These are phyloP conservation scores for Lasioglossum zephyrum DNA, from an alignment of 2,888 invertebrate genomes.

Conservation along the genomic window DNA sequence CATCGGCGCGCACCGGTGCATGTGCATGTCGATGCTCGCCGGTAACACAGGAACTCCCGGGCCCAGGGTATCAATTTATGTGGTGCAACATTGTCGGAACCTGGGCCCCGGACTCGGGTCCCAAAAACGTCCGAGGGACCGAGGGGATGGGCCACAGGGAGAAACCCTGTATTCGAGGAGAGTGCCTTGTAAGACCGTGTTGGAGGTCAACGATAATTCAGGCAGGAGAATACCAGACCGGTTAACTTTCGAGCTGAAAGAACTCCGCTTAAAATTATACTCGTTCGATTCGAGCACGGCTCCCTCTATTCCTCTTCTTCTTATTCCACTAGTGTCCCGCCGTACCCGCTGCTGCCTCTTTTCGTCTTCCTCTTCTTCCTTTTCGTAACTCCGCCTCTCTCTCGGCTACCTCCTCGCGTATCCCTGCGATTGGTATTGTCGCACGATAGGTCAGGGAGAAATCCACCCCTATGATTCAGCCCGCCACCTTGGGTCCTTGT, in stretches of 20 bases:
- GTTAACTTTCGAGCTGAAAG: constrained; percentile 75
- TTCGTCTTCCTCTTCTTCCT: constrained; percentile 1
- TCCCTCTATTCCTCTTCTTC: constrained; percentile 63
- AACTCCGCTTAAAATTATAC: constrained; percentile 77
- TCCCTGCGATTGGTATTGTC: neutral
- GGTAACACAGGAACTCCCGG: constrained; percentile 78
- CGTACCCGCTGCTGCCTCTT: constrained; percentile 12
- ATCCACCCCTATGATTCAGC: neutral
- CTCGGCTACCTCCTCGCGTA: constrained; percentile 18
- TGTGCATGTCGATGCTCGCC: constrained; percentile 71
- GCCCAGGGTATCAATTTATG: constrained; percentile 80
- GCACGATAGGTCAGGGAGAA: neutral
- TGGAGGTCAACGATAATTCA: constrained; percentile 82
- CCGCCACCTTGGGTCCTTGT: too few relatives aligned
- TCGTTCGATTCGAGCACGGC: constrained; percentile 74
- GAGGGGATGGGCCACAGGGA: constrained; percentile 60
- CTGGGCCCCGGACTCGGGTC: constrained; percentile 58
- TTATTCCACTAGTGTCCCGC: constrained; percentile 52
- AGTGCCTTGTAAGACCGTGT: constrained; percentile 79
- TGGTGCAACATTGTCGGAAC: constrained; percentile 80
- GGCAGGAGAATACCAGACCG: constrained; percentile 75
- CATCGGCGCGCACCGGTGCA: constrained; percentile 44
- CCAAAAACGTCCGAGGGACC: constrained; percentile 29
- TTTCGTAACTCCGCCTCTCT: neutral
- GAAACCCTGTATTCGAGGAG: constrained; percentile 69